Base-by-base conservation (phyloP, 2,888 invertebrate species). In the Zeuzera pyrina region DNA sequence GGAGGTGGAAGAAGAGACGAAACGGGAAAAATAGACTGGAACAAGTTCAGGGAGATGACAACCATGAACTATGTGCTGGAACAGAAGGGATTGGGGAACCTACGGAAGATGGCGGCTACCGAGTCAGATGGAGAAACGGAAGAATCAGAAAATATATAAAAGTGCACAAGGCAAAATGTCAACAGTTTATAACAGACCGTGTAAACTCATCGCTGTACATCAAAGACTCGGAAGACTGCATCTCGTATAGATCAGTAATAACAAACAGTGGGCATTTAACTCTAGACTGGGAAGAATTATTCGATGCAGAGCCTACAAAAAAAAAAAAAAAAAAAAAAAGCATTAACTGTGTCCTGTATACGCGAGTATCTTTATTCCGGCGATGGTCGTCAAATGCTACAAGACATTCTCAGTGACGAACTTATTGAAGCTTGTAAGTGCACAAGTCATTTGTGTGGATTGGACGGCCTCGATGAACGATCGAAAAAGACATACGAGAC, bases 341-440 rank as follows among this genome's bases (percentile, higher is more conserved):
- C 19, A 8, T 19, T 19, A 8, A 19, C 19, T 19, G 19, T 19
- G 19, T 19, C 19, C 8, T 19, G 19, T 19, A 1, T 33, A 13
- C 4, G 30, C 2, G 2, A 4, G 19, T 19, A 19, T 19, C 7
- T 19, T 19, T 19, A 19, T 19, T 19, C 19, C 19, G 19, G 19
- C 19, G 19, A 19, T 19, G 33, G n/a, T n/a, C n/a, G n/a, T n/a
- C n/a, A n/a, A n/a, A n/a, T 19, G 5, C 19, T 19, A 19, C 19
- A 19, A 19, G 19, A 39, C 26, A 26, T 33, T 32, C 21, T 36
- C 30, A 8, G 24, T 14, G 19, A 13, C 5, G 30, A 26, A 31
- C 29, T 26, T 31, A 22, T 26, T 30, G 28, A 39, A 31, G 26
- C 31, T 39, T 29, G 36, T 34, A 13, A 31, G 11, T 39, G 36